These are phyloP conservation scores for Drosophila tani DNA, from an alignment of 1,140 invertebrate genomes.

Conservation along the genomic window DNA sequence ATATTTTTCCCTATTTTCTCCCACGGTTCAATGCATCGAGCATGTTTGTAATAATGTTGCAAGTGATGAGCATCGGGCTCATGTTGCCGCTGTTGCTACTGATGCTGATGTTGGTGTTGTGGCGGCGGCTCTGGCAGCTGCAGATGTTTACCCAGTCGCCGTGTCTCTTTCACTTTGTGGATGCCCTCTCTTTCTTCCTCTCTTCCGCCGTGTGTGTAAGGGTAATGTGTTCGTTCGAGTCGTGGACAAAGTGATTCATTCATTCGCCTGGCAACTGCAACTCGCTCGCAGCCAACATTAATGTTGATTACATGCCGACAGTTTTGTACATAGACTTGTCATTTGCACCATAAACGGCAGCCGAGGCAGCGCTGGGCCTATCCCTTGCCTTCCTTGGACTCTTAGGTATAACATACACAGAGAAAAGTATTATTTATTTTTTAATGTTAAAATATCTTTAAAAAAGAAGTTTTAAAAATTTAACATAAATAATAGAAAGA, in stretches of 20 bases:
- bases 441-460: not conserved
- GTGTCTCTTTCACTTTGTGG: not conserved
- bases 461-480: too few species aligned
- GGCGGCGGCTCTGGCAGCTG: slow-evolving; percentile 35
- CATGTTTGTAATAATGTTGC: slow-evolving; percentile 78
- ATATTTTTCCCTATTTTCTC: slow-evolving; percentile 4
- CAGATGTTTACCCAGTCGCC: slow-evolving; percentile 56
- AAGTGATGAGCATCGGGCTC: slow-evolving; percentile 70
- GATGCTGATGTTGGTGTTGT: slow-evolving; percentile 46
- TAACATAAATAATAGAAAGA: too few species aligned
- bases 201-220: slow-evolving; percentile 8
- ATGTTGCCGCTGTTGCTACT: slow-evolving; percentile 55
- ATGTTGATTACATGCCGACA: slow-evolving; percentile 76
- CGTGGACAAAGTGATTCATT: slow-evolving; percentile 66
- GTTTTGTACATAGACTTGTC: slow-evolving; percentile 74
- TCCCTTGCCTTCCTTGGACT: not conserved
- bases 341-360: slow-evolving; percentile 52
- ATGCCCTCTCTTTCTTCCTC: not conserved
- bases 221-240: slow-evolving; percentile 36
- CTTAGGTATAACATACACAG: not conserved
- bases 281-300: slow-evolving; percentile 65
- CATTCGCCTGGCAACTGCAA: slow-evolving; percentile 56
- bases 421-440: not conserved
- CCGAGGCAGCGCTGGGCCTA: slow-evolving; percentile 15
- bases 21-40: slow-evolving; percentile 41